Evolutionary conservation across 2,888 invertebrate species (phyloP), one percentile per base, ranked within the genome.

Genomic region (Bhutanitis thaidina): DNA sequence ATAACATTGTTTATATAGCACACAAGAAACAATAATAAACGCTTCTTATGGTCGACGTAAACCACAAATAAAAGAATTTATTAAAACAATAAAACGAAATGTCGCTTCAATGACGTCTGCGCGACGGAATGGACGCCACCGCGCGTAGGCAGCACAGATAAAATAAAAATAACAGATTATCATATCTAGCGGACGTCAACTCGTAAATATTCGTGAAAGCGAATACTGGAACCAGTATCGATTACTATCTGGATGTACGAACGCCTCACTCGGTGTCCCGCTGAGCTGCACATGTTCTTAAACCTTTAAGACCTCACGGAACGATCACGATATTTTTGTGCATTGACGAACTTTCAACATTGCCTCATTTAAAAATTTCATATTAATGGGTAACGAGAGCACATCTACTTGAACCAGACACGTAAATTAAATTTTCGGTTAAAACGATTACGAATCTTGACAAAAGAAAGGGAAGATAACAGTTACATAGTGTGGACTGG

Each of bases 261-360:
- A 71, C 72, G 73, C 71, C 71, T 71, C 69, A 67, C 62, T 56
- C 61, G 58, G 69, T 66, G 77, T 69, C 82, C 82, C 67, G 80
- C 76, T 68, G 82, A 13, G 77, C 52, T 43, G 60, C 67, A 41
- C 49, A 53, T 50, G 46, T 39, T 14, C 7, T 29, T 3, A 16
- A n/a, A n/a, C 45, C 12, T 29, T 47, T 55, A 14, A 40, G 10
- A 39, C n/a, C 15, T 14, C 20, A 58, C 55, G 53, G 44, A 56
- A 65, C 69, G 59, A 46, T 15, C 15, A 54, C 61, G 59, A 57
- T 27, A 47, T 37, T 12, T 25, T 37, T 7, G 3, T 15, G 13
- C 13, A 34, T 10, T 10, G 30, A n/a, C 30, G 20, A 5, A 3
- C 20, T n/a, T n/a, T n/a, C n/a, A n/a, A n/a, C n/a, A n/a, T n/a